Evolutionary conservation across 1,140 invertebrate species (phyloP), one percentile per base, ranked within the genome.

Genomic region (Eurosta solidaginis): DNA sequence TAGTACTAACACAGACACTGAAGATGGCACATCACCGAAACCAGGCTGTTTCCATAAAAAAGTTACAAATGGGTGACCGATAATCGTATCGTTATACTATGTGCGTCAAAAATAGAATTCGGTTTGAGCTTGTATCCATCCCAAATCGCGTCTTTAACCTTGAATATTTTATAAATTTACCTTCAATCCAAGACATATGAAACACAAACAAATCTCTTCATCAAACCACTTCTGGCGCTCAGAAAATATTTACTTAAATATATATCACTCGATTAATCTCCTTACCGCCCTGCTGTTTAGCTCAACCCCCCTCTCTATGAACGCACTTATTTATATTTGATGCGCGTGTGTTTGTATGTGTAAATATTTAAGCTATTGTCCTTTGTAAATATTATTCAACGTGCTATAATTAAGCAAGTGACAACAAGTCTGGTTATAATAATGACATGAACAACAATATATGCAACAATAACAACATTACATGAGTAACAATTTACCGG

Each of bases 341-440:
- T n/a, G n/a, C n/a, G 22, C 9, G 17, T 40, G 6, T 63, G n/a
- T n/a, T 0, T 36, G 29, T 63, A 25, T 63, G 33, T 36, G 27
- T 40, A 7, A 22, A n/a, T 27, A 25, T 54, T 54, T 20, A 6
- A n/a, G 54, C 59, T 68, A 68, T 68, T 68, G 59, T 68, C 59
- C 59, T 68, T 68, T 68, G 59, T 33, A 68, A 68, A 68, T 68
- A 68, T 68, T 68, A 68, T 68, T 68, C 59, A 68, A 68, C 59
- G 59, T n/a, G 59, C 33, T 33, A 68, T 68, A 68, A 68, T 68
- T 68, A 68, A 36, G 59, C 59, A 17, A 42, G 25, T 40, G 59
- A 68, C 59, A 68, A 22, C 29, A 36, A 63, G 59, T 36, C 59
- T 68, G 59, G 59, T 33, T 42, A 20, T 68, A 68, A 68, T 20